phyloP scores from a whole-genome alignment of 1,140 invertebrate species.

The Trichoplusia ni region DNA sequence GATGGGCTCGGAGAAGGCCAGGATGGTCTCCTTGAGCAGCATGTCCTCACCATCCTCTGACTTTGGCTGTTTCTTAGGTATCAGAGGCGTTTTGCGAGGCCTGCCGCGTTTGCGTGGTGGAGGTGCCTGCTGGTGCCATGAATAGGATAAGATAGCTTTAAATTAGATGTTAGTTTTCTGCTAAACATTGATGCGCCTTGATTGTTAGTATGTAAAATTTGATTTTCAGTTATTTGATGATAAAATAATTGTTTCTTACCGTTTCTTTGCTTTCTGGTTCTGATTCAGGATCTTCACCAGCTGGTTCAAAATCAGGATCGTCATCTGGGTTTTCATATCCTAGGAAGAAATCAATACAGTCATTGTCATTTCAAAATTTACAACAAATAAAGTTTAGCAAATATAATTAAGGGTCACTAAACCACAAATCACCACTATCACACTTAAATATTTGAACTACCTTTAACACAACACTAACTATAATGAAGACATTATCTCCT shows the following conservation, averaged over 20 bases:
- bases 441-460: too few species aligned
- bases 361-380: too few species aligned
- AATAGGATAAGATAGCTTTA: not conserved
- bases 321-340: constrained; percentile 54
- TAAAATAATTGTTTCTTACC: constrained; percentile 24
- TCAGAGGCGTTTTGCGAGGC: constrained; percentile 48
- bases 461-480: too few species aligned
- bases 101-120: constrained; percentile 59
- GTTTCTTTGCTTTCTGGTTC: constrained; percentile 47
- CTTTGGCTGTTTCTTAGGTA: constrained; percentile 31
- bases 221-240: too few species aligned
- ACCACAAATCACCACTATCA: too few species aligned
- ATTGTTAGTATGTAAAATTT: too few species aligned
- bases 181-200: too few species aligned
- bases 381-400: too few species aligned
- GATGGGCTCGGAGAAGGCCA: constrained; percentile 76
- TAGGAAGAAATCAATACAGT: constrained; percentile 30
- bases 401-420: too few species aligned
- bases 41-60: constrained; percentile 70
- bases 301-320: constrained; percentile 66
- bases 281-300: constrained; percentile 47
- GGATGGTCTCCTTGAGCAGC: constrained; percentile 73
- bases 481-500: constrained; percentile 8
- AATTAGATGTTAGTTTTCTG: too few species aligned
- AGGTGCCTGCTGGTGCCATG: not conserved